Evolutionary conservation across 2,888 invertebrate species (phyloP), one percentile per base, ranked within the genome.

Genomic region (Melinopterus prodromus): DNA sequence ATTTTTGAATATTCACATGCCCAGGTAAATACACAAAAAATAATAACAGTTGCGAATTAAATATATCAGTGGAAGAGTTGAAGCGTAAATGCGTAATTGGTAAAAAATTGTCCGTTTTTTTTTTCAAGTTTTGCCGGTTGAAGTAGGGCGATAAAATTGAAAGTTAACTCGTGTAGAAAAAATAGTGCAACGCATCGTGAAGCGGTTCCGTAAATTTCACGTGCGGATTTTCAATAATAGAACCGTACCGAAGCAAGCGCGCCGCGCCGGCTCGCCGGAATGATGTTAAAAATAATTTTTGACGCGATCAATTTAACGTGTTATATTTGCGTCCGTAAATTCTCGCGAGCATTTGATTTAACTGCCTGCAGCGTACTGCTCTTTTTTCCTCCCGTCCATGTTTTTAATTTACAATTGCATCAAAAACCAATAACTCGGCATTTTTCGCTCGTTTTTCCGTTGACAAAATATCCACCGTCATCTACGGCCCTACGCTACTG

Each of bases 241-340:
- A 53, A 53, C 9, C 26, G 71, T 71, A 6, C 26, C 14, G 74
- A 74, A 6, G 35, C n/a, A 6, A 74, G 37, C 5, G 74, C 15
- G 6, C 74, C n/a, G 9, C n/a, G 35, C 16, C 36, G 0, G 35
- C 35, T 15, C 74, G 74, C 35, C 12, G 12, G 53, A 53, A 53
- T 12, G 74, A 74, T 37, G 74, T 74, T 74, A 74, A 74, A 74
- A 74, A 74, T 74, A 74, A 74, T 74, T 74, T 74, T 74, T 74
- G 74, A 74, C 74, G 74, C 37, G 74, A 74, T 74, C 74, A 74
- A 74, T 74, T 74, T 35, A 74, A 35, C 74, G 74, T 74, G 74
- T 74, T 74, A 74, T 74, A 74, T 74, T 74, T 74, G 74, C 74
- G 37, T 74, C 74, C 74, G 74, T 74, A 74, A 74, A 74, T 74